These are phyloP conservation scores for Trypoxylus dichotomus DNA, from an alignment of 1,140 invertebrate genomes.

Conservation along the genomic window DNA sequence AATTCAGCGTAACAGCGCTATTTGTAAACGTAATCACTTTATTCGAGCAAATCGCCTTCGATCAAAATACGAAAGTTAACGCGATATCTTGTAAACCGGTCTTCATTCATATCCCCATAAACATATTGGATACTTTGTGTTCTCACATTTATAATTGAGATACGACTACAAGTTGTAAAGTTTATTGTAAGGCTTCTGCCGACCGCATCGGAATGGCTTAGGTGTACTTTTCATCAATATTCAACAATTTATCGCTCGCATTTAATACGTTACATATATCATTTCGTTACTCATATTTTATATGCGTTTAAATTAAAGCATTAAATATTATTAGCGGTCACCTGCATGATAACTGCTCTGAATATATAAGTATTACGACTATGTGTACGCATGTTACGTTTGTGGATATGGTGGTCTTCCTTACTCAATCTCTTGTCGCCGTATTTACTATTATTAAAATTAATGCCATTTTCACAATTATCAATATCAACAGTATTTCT, in stretches of 20 bases:
- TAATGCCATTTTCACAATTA: too few species aligned
- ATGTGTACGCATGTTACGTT: too few species aligned
- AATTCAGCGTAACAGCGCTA: neutral
- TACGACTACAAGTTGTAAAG: conserved; percentile 47
- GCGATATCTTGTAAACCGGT: conserved; percentile 32
- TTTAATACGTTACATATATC: conserved; percentile 39
- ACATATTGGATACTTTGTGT: conserved; percentile 42
- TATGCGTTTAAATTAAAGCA: conserved; percentile 20
- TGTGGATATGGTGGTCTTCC: too few species aligned
- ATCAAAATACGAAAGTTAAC: neutral
- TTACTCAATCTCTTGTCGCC: too few species aligned
- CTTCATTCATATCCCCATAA: conserved; percentile 38
- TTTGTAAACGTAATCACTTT: neutral
- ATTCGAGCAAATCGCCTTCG: neutral
- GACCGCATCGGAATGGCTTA: conserved; percentile 37
- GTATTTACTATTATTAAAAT: too few species aligned
- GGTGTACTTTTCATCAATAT: conserved; percentile 43
- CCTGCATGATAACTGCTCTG: neutral
- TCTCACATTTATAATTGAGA: conserved; percentile 47
- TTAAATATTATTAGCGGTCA: conserved; percentile 19
- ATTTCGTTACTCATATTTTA: conserved; percentile 27
- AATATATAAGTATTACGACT: neutral
- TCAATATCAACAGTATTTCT: too few species aligned
- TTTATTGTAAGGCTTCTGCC: conserved; percentile 48
- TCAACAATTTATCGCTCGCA: conserved; percentile 39